Base-by-base conservation (phyloP, 1,140 invertebrate genomes). In the Apis dorsata region DNA sequence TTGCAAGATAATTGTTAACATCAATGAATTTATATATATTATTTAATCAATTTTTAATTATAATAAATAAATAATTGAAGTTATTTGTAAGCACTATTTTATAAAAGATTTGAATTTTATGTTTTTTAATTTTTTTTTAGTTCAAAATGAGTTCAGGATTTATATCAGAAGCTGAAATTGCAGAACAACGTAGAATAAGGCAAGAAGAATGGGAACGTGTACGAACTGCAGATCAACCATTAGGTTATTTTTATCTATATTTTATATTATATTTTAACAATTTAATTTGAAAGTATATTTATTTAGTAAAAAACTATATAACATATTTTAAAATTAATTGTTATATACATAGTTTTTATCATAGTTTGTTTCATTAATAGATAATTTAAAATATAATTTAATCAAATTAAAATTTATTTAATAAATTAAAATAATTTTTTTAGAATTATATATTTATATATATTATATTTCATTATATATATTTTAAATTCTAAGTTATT, bases 121-220 rank as follows among this genome's bases (percentile, higher is more conserved):
- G 5, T 12, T 13, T 12, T 24, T 8, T 19, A 7, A 21, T 55
- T 66, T 44, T 53, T 55, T 8, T 65, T 53, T 66, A 78, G 68
- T 34, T 44, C 75, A 95, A 88, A 91, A 98, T 97, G 97, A 98
- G 97, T 95, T 97, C 97, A 3, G 97, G 97, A 70, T 99, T 99
- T 95, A 97, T 98, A 87, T 96, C 97, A 15, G 98, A 98, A 94
- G 94, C 95, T 28, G 97, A 99, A 94, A 94, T 98, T 62, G 96
- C 97, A 62, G 98, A 98, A 90, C 95, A 96, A 59, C 95, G 96
- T 72, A 95, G 95, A 87, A 93, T 95, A 65, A 95, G 98, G 19
- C 98, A 99, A 92, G 97, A 98, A 93, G 98, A 99, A 96, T 99
- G 98, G 98, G 98, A 99, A 88, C 97, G 97, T 95, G 98, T 98